Evolutionary conservation across 2,113 vertebrate species (phyloP).

Genomic region (Dipodomys stephensi): DNA sequence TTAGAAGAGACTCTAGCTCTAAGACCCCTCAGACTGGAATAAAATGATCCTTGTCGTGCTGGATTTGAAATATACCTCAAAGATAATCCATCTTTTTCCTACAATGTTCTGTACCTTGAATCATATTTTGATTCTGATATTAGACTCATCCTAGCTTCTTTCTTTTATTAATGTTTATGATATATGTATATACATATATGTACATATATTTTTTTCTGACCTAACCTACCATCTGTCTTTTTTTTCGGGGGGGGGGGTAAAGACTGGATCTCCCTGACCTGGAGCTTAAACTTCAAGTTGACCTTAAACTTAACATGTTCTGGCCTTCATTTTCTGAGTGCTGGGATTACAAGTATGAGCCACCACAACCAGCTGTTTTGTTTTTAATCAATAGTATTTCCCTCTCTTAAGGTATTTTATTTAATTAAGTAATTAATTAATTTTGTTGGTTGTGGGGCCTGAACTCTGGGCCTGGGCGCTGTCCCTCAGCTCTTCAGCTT

Average conservation of each 20-base stretch:
- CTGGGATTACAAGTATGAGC: neutral
- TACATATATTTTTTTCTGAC: neutral
- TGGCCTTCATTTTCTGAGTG: too few relatives aligned
- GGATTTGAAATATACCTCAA: neutral
- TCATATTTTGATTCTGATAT: conserved; percentile 34
- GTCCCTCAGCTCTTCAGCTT: too few relatives aligned
- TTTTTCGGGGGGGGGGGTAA: neutral
- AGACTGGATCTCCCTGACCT: too few relatives aligned
- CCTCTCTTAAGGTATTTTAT: neutral
- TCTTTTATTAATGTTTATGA: conserved; percentile 33
- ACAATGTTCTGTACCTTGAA: neutral
- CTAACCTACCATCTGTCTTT: neutral
- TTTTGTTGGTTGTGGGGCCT: too few relatives aligned
- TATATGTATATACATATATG: too few relatives aligned
- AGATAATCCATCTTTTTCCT: neutral
- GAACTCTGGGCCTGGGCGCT: too few relatives aligned
- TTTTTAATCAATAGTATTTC: conserved; percentile 2
- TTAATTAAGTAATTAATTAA: too few relatives aligned
- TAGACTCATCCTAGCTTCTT: conserved; percentile 32
- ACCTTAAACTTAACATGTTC: too few relatives aligned
- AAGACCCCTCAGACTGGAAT: too few relatives aligned
- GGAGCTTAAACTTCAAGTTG: too few relatives aligned
- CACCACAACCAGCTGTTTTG: neutral
- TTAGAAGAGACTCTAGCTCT: neutral
- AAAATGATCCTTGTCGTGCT: neutral